Evolutionary conservation across 2,888 invertebrate species (phyloP).

Genomic region (Mesopsocus fuscifrons): DNA sequence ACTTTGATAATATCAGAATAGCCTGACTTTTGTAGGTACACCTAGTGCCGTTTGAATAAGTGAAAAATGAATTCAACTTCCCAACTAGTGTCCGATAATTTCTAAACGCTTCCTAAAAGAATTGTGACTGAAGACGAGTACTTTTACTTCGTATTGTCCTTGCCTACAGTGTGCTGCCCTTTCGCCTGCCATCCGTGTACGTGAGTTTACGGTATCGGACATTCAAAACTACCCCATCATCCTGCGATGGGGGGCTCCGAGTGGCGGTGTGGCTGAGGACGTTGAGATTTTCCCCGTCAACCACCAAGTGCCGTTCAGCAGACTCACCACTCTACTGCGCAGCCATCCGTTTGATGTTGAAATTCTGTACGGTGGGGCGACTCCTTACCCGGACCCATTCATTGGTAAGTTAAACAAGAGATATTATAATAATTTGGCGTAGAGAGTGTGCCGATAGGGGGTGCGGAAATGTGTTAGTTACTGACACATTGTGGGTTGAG

Average conservation of each 20-base stretch:
- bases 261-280: constrained; percentile 48
- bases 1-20: too few relatives aligned
- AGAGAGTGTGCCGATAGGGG: too few relatives aligned
- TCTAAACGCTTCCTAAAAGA: too few relatives aligned
- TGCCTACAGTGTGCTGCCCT: constrained; percentile 83
- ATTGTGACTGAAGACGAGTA: too few relatives aligned
- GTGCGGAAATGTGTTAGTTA: too few relatives aligned
- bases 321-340: constrained; percentile 82
- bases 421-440: too few relatives aligned
- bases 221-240: constrained; percentile 79
- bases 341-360: constrained; percentile 73
- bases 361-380: constrained; percentile 58
- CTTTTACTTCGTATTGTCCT: too few relatives aligned
- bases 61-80: too few relatives aligned
- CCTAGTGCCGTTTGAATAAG: too few relatives aligned
- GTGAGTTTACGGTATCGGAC: constrained; percentile 88
- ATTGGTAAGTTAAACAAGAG: constrained; percentile 44
- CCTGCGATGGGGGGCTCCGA: constrained; percentile 55
- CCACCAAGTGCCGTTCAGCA: constrained; percentile 83
- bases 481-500: constrained; percentile 6
- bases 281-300: constrained; percentile 83
- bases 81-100: too few relatives aligned
- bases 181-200: constrained; percentile 89
- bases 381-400: constrained; percentile 55
- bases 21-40: too few relatives aligned